Evolutionary conservation across 2,888 invertebrate species (phyloP).

Genomic region (Hirtodrosophila cameraria): DNA sequence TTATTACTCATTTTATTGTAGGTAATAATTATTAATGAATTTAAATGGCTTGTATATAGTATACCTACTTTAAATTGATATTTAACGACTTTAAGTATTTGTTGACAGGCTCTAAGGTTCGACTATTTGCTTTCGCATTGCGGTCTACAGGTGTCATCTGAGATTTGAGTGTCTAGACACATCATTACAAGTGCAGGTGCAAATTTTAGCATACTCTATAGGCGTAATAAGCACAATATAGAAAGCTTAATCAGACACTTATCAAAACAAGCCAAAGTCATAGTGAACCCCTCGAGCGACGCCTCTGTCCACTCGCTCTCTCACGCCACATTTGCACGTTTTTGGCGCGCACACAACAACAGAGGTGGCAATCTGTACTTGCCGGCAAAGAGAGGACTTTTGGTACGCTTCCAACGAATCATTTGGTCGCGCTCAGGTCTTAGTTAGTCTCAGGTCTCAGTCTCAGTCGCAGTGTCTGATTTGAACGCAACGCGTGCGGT

Average conservation of each 20-base stretch:
- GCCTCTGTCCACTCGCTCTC: constrained; percentile 36
- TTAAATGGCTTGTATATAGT: no score
- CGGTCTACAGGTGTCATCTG: constrained; percentile 44
- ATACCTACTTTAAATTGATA: no score
- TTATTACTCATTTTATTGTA: no score
- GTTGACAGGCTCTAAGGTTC: no score
- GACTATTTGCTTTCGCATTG: not conserved
- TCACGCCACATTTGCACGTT: constrained; percentile 37
- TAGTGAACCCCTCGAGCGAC: constrained; percentile 2
- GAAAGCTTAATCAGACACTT: not conserved
- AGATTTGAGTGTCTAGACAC: not conserved
- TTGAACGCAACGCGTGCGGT: constrained; percentile 67
- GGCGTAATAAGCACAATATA: not conserved
- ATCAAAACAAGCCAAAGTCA: not conserved
- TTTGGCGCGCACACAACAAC: constrained; percentile 68
- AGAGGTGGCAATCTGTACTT: constrained; percentile 35
- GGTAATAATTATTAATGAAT: no score
- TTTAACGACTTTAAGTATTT: no score
- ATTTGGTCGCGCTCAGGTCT: constrained; percentile 29
- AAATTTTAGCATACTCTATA: not conserved
- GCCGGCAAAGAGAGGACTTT: constrained; percentile 55
- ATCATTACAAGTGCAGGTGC: constrained; percentile 8
- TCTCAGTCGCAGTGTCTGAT: constrained; percentile 46
- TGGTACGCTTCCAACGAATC: constrained; percentile 19
- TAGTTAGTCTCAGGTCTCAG: constrained; percentile 12